These are phyloP conservation scores for Sapayoa aenigma DNA, from an alignment of 2,113 vertebrate genomes.

Conservation along the genomic window DNA sequence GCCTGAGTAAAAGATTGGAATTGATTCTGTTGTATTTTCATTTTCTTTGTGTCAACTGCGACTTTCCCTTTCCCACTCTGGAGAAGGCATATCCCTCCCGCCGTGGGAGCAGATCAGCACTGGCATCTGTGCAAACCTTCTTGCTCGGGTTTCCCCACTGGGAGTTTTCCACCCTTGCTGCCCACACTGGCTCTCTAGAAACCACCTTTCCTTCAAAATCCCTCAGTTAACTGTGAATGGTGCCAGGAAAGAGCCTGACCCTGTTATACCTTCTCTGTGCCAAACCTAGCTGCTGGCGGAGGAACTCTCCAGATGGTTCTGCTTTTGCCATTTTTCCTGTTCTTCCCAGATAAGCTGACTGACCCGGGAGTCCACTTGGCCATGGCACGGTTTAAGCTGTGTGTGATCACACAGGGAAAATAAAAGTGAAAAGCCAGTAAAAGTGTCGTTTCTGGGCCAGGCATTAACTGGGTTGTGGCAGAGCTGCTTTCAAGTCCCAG, in stretches of 20 bases:
- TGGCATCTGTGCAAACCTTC: not conserved
- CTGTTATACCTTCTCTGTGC: not conserved
- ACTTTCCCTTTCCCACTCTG: not conserved
- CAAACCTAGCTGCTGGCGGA: not conserved
- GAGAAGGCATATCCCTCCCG: not conserved
- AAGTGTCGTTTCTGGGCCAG: not conserved
- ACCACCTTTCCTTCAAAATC: slow-evolving; percentile 6
- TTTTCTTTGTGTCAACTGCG: not conserved
- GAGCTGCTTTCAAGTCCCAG: not conserved
- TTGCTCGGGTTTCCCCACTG: not conserved
- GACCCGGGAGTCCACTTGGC: not conserved
- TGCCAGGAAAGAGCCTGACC: not conserved
- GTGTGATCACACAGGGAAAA: not conserved
- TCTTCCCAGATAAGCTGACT: not conserved
- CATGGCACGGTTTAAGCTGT: not conserved
- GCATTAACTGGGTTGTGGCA: not conserved
- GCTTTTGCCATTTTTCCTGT: not conserved
- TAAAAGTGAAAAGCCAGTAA: not conserved
- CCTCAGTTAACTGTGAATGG: not conserved
- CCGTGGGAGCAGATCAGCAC: accelerated
- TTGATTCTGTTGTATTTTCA: not conserved
- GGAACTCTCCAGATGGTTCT: not conserved
- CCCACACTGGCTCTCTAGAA: not conserved
- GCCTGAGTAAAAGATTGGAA: not conserved
- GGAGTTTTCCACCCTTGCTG: not conserved